Base-by-base conservation (phyloP, 2,797 vertebrate species). In the Chiroxiphia lanceolata region DNA sequence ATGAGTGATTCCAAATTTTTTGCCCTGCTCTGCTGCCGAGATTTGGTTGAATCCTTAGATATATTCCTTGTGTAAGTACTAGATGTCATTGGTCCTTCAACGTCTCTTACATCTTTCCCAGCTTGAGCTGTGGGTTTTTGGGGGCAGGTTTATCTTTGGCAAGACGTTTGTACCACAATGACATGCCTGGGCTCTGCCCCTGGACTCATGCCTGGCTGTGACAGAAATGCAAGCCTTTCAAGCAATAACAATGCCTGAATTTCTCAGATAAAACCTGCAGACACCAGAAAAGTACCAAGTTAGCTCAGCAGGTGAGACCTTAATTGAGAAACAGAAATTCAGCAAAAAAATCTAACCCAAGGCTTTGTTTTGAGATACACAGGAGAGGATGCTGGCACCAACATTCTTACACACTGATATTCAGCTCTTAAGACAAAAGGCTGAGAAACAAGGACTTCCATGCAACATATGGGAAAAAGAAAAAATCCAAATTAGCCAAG, bases 391-490 rank as follows among this genome's bases (percentile, higher is more conserved):
- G 25, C 34, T 33, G 40, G 75, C 21, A 71, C 38, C 38, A 23
- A 6, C 15, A 16, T 20, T 33, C 44, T n/a, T 60, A 59, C 11
- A 38, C 13, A 47, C 5, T 10, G 16, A 65, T 45, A 54, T 5
- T 67, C 31, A 19, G 40, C 31, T 70, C 40, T 59, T 61, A 44
- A 54, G 50, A 59, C 18, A 70, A 45, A 75, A 68, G 16, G 18
- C 38, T 82, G 10, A 63, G 44, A 71, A 87, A 54, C 40, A 70
- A 65, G 18, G 34, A 71, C 31, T 10, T 26, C 33, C 13, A 16
- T 50, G 50, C 10, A 15, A 8, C 0, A 1, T 45, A 31, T 1
- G 0, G 50, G n/a, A 48, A 11, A 15, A 70, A 36, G n/a, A n/a
- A n/a, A 90, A 90, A 91, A 53, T n/a, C 15, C 65, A 64, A 91